Base-by-base conservation (phyloP, 1,140 invertebrate species). In the Chymomyza costata region DNA sequence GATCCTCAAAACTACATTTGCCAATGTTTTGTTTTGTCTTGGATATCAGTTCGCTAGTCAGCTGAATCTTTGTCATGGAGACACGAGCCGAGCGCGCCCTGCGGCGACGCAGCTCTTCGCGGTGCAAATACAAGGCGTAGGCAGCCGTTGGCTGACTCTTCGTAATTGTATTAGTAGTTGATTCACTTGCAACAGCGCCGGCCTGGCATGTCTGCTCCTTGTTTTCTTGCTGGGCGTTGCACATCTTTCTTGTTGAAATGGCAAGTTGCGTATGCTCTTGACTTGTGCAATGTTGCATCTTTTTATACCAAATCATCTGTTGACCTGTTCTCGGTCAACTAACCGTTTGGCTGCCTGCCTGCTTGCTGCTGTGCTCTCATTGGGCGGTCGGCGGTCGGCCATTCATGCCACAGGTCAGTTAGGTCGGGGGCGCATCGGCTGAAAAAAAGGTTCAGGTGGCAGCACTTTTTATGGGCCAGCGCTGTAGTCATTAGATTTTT, bases 301-400 rank as follows among this genome's bases (percentile, higher is more conserved):
- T 62, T 80, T 57, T 80, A 80, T 80, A 65, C 30, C 25, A 19
- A 19, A 6, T 17, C 11, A 1, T n/a, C 6, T 17, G 28, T 55
- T 66, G 71, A 80, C 73, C 73, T 80, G 73, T 39, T 25, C 6
- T 10, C n/a, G n/a, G n/a, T n/a, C n/a, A n/a, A n/a, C n/a, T n/a
- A n/a, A n/a, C n/a, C n/a, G n/a, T n/a, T n/a, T n/a, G n/a, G n/a
- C n/a, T n/a, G n/a, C n/a, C n/a, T n/a, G n/a, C n/a, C n/a, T n/a
- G n/a, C n/a, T n/a, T n/a, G n/a, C n/a, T n/a, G n/a, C n/a, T n/a
- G n/a, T n/a, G n/a, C n/a, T n/a, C n/a, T n/a, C n/a, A n/a, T n/a
- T n/a, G n/a, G n/a, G n/a, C n/a, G n/a, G n/a, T n/a, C n/a, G n/a
- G n/a, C n/a, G n/a, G n/a, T n/a, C 52, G 32, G 45, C 49, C 73